Evolutionary conservation across 2,797 vertebrate species (phyloP), one percentile per base, ranked within the genome.

Genomic region (Acrossocheilus wenchowensis): DNA sequence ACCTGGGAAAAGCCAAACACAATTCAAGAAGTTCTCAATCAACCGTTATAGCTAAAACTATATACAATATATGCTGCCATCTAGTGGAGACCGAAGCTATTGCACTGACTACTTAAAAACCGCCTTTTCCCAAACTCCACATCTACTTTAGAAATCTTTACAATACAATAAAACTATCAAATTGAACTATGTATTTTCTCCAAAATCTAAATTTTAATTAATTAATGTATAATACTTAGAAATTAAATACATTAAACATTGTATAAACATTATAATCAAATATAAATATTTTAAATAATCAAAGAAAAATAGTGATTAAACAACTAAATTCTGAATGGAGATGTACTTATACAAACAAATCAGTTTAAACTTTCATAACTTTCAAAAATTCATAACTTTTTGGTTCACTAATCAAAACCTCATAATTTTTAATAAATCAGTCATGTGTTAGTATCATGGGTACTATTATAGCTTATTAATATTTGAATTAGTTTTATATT

Each of bases 1-100:
- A 96, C 95, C 95, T 96, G 90, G 43, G 75, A 81, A 64, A 23
- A 21, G 11, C 2, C 21, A 30, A 48, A 83, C 15, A 15, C 39
- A 39, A 26, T 26, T 26, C 26, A 26, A 26, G 26, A 26, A 6
- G 3, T 26, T 60, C 1, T 68, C 3, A 3, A 11, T 43, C 26
- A 34, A 21, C 7, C 0, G 2, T 41, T 26, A 48, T 52, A 14
- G 30, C 69, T 66, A 45, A 26, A 78, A 71, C 19, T 34, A 5
- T 26, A 62, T 72, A 83, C 36, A 82, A 89, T 68, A 68, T n/a
- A 87, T 80, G 36, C 60, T 87, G 72, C 89, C 90, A 92, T 86
- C 92, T 91, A 74, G 21, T 90, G 91, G 91, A 85, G 4, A 17
- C 10, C 2, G 30, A 10, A 4, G 62, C 23, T 72, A 21, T 41